phyloP scores from a whole-genome alignment of 2,113 vertebrate species.

The Nycticryphes semicollaris region DNA sequence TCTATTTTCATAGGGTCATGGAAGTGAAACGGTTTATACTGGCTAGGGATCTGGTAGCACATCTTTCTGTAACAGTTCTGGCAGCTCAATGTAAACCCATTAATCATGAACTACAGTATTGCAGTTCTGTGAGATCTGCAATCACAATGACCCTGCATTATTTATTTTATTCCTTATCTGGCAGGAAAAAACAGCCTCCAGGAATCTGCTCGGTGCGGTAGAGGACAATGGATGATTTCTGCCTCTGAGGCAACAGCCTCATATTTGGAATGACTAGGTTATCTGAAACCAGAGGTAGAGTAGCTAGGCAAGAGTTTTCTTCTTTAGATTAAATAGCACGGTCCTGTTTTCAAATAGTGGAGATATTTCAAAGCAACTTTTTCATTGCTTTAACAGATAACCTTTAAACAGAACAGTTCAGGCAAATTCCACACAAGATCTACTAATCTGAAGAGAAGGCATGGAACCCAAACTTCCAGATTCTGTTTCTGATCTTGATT shows the following conservation, averaged over 20 bases:
- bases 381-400: neutral
- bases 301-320: neutral
- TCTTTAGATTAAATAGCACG: neutral
- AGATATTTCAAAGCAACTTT: neutral
- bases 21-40: neutral
- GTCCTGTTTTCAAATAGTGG: neutral
- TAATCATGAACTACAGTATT: constrained; percentile 3
- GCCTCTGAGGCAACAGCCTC: neutral
- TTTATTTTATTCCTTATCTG: constrained; percentile 53
- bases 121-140: neutral
- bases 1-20: neutral
- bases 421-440: neutral
- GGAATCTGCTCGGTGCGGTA: constrained; percentile 12
- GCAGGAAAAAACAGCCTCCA: constrained; percentile 2
- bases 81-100: constrained; percentile 7
- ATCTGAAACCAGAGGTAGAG: neutral
- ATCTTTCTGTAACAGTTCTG: neutral
- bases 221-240: constrained; percentile 11
- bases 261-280: neutral
- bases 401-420: neutral
- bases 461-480: neutral
- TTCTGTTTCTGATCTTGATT: neutral
- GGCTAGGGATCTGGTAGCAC: neutral
- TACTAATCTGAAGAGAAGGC: neutral
- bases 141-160: neutral